phyloP scores from a whole-genome alignment of 1,140 invertebrate species.

The Spodoptera frugiperda region DNA sequence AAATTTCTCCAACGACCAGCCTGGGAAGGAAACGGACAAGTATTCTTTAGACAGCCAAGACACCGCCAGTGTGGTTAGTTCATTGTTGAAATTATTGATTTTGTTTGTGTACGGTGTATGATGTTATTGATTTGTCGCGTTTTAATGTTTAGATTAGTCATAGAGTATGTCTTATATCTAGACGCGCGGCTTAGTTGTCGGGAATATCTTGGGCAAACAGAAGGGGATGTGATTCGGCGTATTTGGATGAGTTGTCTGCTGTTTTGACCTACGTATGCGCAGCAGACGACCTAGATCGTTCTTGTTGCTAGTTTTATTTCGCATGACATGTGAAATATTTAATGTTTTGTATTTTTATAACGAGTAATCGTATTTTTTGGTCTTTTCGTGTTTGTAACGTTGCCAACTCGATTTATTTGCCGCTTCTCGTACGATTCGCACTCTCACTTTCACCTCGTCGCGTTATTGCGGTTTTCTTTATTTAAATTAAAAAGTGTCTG shows the following conservation, averaged over 20 bases:
- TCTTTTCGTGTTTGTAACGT: conserved; percentile 20
- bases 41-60: conserved; percentile 85
- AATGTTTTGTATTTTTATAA: not conserved
- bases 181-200: not conserved
- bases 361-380: not conserved
- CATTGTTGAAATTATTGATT: conserved; percentile 83
- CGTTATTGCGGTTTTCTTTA: conserved; percentile 13
- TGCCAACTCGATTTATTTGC: conserved; percentile 25
- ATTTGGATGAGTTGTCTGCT: not conserved
- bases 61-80: conserved; percentile 84
- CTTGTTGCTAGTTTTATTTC: conserved; percentile 37
- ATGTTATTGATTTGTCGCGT: conserved; percentile 75
- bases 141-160: conserved; percentile 53
- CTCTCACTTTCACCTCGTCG: conserved; percentile 61
- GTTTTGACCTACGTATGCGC: conserved; percentile 35
- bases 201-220: not conserved
- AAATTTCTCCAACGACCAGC: conserved; percentile 79
- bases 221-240: conserved; percentile 16
- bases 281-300: conserved; percentile 52
- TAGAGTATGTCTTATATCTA: conserved; percentile 46
- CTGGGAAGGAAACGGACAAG: conserved; percentile 82
- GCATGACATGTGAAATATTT: conserved; percentile 2
- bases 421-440: conserved; percentile 24
- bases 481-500: conserved; percentile 7
- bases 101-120: conserved; percentile 79